Evolutionary conservation across 2,888 invertebrate genomes (phyloP).

Genomic region (Cybosia mesomella): DNA sequence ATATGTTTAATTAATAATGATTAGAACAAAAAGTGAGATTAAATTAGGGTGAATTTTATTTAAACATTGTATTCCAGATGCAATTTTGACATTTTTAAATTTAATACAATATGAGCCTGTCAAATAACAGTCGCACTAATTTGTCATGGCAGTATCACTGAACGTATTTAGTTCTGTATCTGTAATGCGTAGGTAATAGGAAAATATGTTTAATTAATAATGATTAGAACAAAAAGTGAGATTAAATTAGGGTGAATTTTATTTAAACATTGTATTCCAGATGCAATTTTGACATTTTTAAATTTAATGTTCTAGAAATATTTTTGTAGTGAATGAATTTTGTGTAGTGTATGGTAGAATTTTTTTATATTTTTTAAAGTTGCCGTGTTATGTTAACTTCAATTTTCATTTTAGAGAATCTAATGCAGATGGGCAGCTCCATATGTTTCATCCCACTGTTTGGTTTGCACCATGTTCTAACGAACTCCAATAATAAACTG

Average conservation of each 20-base stretch:
- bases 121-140: slow-evolving; percentile 71
- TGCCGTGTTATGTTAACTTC: neutral
- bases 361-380: too few relatives aligned
- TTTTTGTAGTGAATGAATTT: neutral
- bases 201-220: too few relatives aligned
- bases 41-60: too few relatives aligned
- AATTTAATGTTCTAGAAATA: slow-evolving; percentile 61
- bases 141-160: slow-evolving; percentile 63
- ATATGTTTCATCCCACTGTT: slow-evolving; percentile 54
- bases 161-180: slow-evolving; percentile 70
- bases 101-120: slow-evolving; percentile 77
- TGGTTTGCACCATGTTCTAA: slow-evolving; percentile 70
- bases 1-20: too few relatives aligned
- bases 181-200: slow-evolving; percentile 61
- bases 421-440: slow-evolving; percentile 47
- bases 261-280: too few relatives aligned
- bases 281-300: too few relatives aligned
- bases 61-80: too few relatives aligned
- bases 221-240: too few relatives aligned
- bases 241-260: too few relatives aligned
- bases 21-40: too few relatives aligned
- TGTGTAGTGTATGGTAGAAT: too few relatives aligned
- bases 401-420: slow-evolving; percentile 4
- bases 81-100: too few relatives aligned
- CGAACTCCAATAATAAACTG: slow-evolving; percentile 73